Conservation (phyloP, 2,888 invertebrate species). For the Rhagonycha fulva region DNA sequence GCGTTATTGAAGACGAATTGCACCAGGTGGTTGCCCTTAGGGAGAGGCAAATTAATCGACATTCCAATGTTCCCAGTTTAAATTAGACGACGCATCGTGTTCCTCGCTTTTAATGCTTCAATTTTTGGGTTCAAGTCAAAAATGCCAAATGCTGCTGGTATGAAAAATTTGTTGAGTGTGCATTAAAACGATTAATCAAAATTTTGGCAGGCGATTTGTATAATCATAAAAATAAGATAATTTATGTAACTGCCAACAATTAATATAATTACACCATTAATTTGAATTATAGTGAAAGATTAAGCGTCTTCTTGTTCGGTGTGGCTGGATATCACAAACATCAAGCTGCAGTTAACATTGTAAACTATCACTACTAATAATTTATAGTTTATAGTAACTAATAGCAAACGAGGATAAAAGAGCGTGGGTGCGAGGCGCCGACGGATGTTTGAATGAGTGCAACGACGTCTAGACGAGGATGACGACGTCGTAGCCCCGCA, state of each 20-base stretch:
- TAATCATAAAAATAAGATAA: neutral
- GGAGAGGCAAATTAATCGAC: neutral
- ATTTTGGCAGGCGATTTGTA: neutral
- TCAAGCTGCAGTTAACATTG: neutral
- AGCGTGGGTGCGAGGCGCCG: slow-evolving; percentile 21
- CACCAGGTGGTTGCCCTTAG: neutral
- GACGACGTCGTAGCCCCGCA: slow-evolving; percentile 11
- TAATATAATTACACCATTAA: neutral
- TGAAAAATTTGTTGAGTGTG: neutral
- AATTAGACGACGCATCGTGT: neutral
- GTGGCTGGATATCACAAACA: neutral
- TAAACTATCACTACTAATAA: slow-evolving; percentile 2
- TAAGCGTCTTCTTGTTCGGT: neutral
- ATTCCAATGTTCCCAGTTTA: neutral
- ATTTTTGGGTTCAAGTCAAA: neutral
- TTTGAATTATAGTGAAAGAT: neutral
- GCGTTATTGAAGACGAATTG: no score
- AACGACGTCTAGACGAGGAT: slow-evolving; percentile 23
- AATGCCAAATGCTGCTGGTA: neutral
- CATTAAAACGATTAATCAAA: neutral
- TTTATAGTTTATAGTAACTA: neutral
- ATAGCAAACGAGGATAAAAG: slow-evolving; percentile 1
- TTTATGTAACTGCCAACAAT: neutral
- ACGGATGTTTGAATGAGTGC: slow-evolving; percentile 26
- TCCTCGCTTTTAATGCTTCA: neutral